phyloP scores from a whole-genome alignment of 1,140 invertebrate genomes.

The Chlorops oryzae region DNA sequence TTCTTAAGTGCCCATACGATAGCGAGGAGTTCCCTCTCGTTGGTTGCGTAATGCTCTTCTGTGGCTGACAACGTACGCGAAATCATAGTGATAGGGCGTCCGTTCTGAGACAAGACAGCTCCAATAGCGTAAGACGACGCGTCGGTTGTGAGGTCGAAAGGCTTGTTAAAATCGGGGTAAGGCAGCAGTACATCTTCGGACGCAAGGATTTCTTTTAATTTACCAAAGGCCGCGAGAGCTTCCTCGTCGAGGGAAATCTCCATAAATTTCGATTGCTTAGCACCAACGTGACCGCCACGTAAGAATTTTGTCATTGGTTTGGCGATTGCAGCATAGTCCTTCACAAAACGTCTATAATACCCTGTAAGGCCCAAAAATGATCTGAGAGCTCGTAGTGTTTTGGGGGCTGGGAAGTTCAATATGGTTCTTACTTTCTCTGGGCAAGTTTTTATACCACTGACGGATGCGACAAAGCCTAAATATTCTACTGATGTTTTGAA shows the following conservation, averaged over 20 bases:
- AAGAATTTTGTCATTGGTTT: slow-evolving; percentile 3
- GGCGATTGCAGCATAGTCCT: slow-evolving; percentile 5
- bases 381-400: slow-evolving; percentile 8
- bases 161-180: slow-evolving; percentile 32
- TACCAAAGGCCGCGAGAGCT: slow-evolving; percentile 36
- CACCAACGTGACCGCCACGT: slow-evolving; percentile 1
- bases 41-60: slow-evolving; percentile 1
- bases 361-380: slow-evolving; percentile 11
- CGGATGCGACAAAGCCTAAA: slow-evolving; percentile 13
- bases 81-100: slow-evolving; percentile 8
- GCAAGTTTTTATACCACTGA: slow-evolving; percentile 16
- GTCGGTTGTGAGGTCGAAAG: slow-evolving; percentile 24
- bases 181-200: slow-evolving; percentile 40
- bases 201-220: slow-evolving; percentile 39
- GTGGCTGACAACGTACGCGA: slow-evolving; percentile 1
- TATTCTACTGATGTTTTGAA: slow-evolving; percentile 23
- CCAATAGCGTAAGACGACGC: slow-evolving; percentile 23
- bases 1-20: slow-evolving; percentile 3
- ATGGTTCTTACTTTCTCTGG: slow-evolving; percentile 22
- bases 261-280: background rate
- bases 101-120: slow-evolving; percentile 34
- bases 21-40: slow-evolving; percentile 2
- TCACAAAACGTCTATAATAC: slow-evolving; percentile 11
- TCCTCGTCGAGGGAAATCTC: background rate
- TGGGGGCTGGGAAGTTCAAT: slow-evolving; percentile 12